Evolutionary conservation across 2,797 vertebrate genomes (phyloP), one percentile per base, ranked within the genome.

Genomic region (Meda fulgida): DNA sequence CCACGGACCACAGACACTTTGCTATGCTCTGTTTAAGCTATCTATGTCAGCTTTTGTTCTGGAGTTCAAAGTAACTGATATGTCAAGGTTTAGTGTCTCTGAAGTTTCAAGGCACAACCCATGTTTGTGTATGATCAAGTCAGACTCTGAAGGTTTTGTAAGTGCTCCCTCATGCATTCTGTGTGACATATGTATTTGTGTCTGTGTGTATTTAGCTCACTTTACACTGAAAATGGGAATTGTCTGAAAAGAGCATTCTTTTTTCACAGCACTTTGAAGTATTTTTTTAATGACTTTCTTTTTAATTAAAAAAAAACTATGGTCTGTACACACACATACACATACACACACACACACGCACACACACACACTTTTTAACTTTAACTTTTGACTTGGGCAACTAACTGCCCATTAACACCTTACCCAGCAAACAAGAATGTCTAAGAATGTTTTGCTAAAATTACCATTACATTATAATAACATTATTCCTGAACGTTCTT

Each of bases 91-190:
- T 67, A 65, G 63, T 80, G 6, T 67, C 29, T 51, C 19, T 67
- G 63, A 80, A 70, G 46, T 80, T 80, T 70, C 65, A 55, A 38
- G 38, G 14, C 31, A 38, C 46, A 80, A 55, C 51, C 0, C 14
- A 53, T 69, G 31, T 80, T 80, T 67, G 43, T 80, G 43, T 80
- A 48, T 69, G 78, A 66, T 66, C 46, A 80, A 43, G 78, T 69
- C 13, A 69, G 78, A 9, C 23, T 78, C 19, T n/a, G n/a, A 51
- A 38, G 46, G 31, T 55, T 80, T 80, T 69, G 16, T 55, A 38
- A 69, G 23, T n/a, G 65, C 8, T 80, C 23, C 19, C 46, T 80
- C 46, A 80, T 53, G 26, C 46, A 73, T 73, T 73, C 29, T 31
- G 16, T 19, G 19, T 48, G 70, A 72, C n/a, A 3, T 48, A 5